Percentiles rank a stretch among this genome's conserved stretches.
These are phyloP conservation scores for Saxidomus purpurata DNA, from an alignment of 1,140 invertebrate species.

Conservation along the genomic window DNA sequence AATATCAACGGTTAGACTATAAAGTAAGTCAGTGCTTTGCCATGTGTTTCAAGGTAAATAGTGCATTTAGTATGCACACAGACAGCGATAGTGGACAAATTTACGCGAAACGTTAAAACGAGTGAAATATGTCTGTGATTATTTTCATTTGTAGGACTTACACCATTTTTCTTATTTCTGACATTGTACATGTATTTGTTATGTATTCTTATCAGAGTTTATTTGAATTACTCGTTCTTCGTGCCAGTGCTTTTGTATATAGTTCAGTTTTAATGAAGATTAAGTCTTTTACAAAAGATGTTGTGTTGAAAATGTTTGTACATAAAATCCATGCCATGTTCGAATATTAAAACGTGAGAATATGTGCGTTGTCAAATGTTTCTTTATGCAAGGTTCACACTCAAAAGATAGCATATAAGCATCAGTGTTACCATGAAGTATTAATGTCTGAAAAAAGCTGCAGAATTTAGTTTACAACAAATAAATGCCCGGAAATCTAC, in stretches of 20 bases:
- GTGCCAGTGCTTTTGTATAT: background rate
- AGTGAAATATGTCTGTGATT: background rate
- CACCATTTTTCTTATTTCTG: too few species aligned
- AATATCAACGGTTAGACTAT: too few species aligned
- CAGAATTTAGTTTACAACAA: too few species aligned
- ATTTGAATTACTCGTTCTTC: background rate
- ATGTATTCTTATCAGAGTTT: constrained; percentile 3
- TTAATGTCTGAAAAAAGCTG: too few species aligned
- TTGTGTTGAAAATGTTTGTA: constrained; percentile 6
- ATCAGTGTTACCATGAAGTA: background rate
- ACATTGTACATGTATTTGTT: constrained; percentile 9
- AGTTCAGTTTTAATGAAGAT: background rate
- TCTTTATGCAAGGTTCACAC: too few species aligned
- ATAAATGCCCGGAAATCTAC: too few species aligned
- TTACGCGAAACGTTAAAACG: too few species aligned
- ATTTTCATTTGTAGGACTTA: too few species aligned
- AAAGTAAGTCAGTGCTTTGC: too few species aligned
- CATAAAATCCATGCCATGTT: constrained; percentile 2
- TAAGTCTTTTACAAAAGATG: background rate
- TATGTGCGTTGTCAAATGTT: background rate
- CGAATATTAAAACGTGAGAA: background rate
- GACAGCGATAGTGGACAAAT: background rate
- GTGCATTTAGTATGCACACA: background rate
- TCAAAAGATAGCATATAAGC: too few species aligned
- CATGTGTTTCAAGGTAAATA: background rate